These are phyloP conservation scores for Cyphomyrus discorhynchus DNA, from an alignment of 2,113 vertebrate species.

Conservation along the genomic window DNA sequence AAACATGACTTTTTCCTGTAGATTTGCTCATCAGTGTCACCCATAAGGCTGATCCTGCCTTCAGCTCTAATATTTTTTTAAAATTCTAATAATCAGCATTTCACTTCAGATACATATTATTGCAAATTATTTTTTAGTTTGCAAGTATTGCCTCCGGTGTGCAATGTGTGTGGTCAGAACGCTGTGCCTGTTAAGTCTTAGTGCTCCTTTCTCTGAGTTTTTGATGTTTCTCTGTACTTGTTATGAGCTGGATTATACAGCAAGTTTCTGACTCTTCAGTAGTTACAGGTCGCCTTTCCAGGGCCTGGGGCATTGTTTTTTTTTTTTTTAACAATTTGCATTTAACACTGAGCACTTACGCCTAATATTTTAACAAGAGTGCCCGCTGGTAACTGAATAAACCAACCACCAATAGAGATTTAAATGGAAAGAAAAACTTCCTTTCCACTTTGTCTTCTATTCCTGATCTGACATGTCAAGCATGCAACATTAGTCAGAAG, in stretches of 20 bases:
- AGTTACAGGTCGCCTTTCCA: not conserved
- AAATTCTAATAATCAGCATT: not conserved
- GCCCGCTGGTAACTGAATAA: not conserved
- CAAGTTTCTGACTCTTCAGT: not conserved
- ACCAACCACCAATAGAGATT: not conserved
- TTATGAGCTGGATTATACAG: not conserved
- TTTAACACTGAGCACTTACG: not conserved
- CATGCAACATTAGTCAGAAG: not conserved
- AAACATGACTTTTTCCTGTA: not conserved
- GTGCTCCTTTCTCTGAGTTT: not conserved
- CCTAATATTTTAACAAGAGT: not conserved
- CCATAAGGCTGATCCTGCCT: not conserved
- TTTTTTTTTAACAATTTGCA: not conserved
- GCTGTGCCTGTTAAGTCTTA: not conserved
- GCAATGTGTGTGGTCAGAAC: not conserved
- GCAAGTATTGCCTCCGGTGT: not conserved
- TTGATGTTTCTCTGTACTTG: not conserved
- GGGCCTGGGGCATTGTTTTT: not conserved
- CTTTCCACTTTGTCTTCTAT: not conserved
- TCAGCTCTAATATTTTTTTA: not conserved
- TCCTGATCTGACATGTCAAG: not conserved
- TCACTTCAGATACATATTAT: not conserved
- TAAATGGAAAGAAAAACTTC: slow-evolving; percentile 4
- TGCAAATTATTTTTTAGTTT: not conserved
- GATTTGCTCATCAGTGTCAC: not conserved